Percentiles rank a stretch among this genome's conserved stretches.
These are phyloP conservation scores for Chelonus formosanus DNA, from an alignment of 2,888 invertebrate genomes.

Conservation along the genomic window DNA sequence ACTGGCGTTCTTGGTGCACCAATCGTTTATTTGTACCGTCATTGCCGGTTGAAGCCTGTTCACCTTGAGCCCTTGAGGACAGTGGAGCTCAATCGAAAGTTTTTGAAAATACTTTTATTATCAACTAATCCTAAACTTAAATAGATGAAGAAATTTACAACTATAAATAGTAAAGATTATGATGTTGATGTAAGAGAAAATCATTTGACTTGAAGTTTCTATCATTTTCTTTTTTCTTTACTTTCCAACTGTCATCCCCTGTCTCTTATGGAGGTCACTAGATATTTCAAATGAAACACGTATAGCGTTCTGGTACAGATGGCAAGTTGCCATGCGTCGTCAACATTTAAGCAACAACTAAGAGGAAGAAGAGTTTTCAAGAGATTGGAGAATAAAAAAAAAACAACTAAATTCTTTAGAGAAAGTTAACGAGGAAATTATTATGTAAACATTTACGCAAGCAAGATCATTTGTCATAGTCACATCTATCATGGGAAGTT, in stretches of 20 bases:
- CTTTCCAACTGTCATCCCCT: slow-evolving; percentile 25
- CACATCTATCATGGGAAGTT: too few relatives aligned
- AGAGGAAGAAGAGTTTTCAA: background rate
- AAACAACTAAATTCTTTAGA: background rate
- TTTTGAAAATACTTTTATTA: slow-evolving; percentile 22
- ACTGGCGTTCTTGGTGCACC: slow-evolving; percentile 1
- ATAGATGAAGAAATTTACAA: too few relatives aligned
- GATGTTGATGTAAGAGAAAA: slow-evolving; percentile 1
- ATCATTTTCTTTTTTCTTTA: slow-evolving; percentile 13
- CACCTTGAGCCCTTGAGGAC: slow-evolving; percentile 59
- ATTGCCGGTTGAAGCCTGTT: slow-evolving; percentile 62
- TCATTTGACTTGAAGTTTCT: slow-evolving; percentile 1
- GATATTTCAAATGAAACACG: slow-evolving; percentile 62
- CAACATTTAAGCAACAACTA: background rate
- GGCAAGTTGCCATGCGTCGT: slow-evolving; percentile 53
- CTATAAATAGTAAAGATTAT: background rate
- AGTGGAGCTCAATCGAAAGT: slow-evolving; percentile 53
- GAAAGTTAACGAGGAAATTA: slow-evolving; percentile 4
- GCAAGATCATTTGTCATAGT: slow-evolving; percentile 1
- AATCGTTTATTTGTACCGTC: slow-evolving; percentile 41
- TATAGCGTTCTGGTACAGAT: slow-evolving; percentile 60
- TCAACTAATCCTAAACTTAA: background rate
- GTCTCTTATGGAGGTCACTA: slow-evolving; percentile 34
- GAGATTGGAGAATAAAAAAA: background rate
- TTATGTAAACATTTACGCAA: slow-evolving; percentile 8